phyloP scores from a whole-genome alignment of 2,797 vertebrate genomes.

The Oryzias dopingdopingensis region DNA sequence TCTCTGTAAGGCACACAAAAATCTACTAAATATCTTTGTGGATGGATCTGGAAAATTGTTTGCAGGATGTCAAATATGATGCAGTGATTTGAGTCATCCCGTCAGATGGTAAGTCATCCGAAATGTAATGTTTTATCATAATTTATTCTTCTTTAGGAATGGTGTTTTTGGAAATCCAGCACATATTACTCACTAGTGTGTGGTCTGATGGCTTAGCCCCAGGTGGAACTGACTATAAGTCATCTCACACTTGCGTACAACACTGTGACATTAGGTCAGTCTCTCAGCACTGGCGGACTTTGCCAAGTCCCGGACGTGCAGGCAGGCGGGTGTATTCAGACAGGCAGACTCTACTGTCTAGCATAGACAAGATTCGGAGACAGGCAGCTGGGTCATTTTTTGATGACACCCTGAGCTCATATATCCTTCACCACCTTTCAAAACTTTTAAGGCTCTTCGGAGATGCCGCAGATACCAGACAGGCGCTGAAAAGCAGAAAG shows the following conservation, averaged over 20 bases:
- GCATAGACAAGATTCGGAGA: conserved; percentile 39
- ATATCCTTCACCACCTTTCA: conserved; percentile 66
- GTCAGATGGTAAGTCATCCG: not conserved
- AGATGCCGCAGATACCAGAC: conserved; percentile 65
- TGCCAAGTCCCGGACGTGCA: conserved; percentile 45
- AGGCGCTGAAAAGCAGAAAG: conserved; percentile 48
- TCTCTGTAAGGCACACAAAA: not conserved
- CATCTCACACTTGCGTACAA: conserved; percentile 25
- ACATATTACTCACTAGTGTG: not conserved
- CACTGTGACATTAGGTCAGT: conserved; percentile 36
- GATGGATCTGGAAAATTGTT: too few species aligned
- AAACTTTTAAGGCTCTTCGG: conserved; percentile 47
- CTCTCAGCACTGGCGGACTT: conserved; percentile 39
- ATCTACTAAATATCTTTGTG: too few species aligned
- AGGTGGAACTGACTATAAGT: conserved; percentile 41
- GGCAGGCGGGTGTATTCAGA: conserved; percentile 24
- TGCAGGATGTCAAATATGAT: too few species aligned
- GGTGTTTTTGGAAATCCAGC: not conserved
- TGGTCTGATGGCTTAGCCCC: conserved; percentile 27
- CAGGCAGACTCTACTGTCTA: conserved; percentile 53
- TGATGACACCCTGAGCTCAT: conserved; percentile 62
- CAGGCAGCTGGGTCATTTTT: conserved; percentile 45
- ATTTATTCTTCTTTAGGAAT: not conserved
- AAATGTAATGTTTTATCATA: conserved; percentile 1
- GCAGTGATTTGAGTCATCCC: not conserved